Conservation (phyloP, 92 coral and sea anemone species). For the Epizoanthus stellaris region DNA sequence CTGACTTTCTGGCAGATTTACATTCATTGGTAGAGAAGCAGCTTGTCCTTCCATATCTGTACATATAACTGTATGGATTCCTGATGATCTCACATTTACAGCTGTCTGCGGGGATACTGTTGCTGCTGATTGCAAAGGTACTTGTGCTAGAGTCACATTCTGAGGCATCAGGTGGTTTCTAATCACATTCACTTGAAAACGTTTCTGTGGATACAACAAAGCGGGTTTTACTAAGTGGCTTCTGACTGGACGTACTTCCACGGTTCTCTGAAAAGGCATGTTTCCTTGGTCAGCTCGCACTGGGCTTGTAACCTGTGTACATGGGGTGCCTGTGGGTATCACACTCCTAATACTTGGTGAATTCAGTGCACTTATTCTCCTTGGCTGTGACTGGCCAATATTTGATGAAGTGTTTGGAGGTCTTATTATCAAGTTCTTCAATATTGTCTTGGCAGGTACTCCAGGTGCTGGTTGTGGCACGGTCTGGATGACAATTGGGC, state of each 20-base stretch:
- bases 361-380: slow-evolving; percentile 6
- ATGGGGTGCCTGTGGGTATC: background rate
- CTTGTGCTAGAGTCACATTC: background rate
- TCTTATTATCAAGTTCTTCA: background rate
- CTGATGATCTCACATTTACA: background rate
- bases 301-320: background rate
- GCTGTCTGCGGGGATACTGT: background rate
- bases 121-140: background rate
- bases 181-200: too few relatives aligned
- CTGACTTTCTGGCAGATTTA: background rate
- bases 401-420: background rate
- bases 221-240: background rate
- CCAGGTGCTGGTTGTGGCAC: background rate
- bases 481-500: background rate
- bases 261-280: background rate
- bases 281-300: slow-evolving; percentile 8
- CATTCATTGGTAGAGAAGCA: background rate
- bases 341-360: slow-evolving; percentile 9
- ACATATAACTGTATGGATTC: background rate
- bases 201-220: background rate
- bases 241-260: background rate
- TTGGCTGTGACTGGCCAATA: background rate
- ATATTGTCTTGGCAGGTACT: background rate
- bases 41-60: background rate
- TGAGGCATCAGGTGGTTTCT: too few relatives aligned